Conservation (phyloP, 2,888 invertebrate species). For the Schizaphis graminum region DNA sequence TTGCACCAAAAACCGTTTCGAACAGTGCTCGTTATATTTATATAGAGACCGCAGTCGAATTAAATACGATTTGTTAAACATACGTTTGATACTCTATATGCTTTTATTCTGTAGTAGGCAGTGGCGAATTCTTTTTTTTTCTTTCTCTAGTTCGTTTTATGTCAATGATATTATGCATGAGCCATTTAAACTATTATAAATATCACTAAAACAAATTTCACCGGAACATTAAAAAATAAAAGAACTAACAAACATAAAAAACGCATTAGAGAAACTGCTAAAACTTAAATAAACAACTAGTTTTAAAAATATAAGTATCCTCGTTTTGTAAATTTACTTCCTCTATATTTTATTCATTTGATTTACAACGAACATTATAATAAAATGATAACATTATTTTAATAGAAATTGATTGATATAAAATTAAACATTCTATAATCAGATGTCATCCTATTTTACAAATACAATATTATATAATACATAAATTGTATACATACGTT, state of each 20-base stretch:
- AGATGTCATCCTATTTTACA: not conserved
- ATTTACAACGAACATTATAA: not conserved
- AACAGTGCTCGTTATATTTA: not conserved
- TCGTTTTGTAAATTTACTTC: not conserved
- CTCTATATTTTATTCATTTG: not conserved
- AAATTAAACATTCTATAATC: not conserved
- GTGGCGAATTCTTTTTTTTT: not conserved
- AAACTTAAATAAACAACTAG: not conserved
- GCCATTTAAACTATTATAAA: not conserved
- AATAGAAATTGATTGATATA: not conserved
- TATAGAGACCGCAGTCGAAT: not conserved
- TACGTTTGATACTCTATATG: not conserved
- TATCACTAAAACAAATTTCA: not conserved
- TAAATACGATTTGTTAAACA: not conserved
- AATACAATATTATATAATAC: not conserved
- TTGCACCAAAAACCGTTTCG: not conserved
- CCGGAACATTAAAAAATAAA: not conserved
- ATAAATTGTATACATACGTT: not conserved
- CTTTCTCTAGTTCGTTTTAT: not conserved
- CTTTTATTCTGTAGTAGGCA: not conserved
- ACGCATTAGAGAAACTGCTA: not conserved
- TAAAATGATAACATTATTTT: no score
- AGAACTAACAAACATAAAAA: not conserved
- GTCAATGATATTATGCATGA: not conserved
- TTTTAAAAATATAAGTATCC: not conserved